phyloP scores from a whole-genome alignment of 2,797 vertebrate genomes.

The Chelon labrosus region DNA sequence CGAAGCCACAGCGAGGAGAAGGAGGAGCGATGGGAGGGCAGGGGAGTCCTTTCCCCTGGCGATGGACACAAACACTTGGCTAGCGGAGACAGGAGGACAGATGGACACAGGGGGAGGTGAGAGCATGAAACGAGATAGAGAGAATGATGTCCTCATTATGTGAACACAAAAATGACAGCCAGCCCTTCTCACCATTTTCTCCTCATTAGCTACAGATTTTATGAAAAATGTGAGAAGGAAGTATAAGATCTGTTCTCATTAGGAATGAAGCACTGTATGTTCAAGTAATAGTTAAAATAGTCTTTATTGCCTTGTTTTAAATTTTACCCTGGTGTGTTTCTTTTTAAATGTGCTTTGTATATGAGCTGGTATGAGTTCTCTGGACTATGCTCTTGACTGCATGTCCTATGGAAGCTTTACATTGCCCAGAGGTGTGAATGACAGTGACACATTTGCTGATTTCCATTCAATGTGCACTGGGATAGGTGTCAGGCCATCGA shows the following conservation, averaged over 20 bases:
- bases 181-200: background rate
- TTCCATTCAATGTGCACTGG: background rate
- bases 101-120: conserved; percentile 81
- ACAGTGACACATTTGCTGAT: background rate
- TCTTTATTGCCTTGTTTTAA: background rate
- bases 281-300: background rate
- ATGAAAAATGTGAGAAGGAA: conserved; percentile 12
- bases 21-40: conserved; percentile 82
- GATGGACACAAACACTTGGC: conserved; percentile 72
- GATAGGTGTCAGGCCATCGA: too few species aligned
- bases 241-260: background rate
- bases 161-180: conserved; percentile 7
- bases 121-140: conserved; percentile 22
- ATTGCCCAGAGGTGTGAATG: background rate
- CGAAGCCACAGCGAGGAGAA: conserved; percentile 90
- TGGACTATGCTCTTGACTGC: background rate
- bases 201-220: background rate
- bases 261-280: background rate
- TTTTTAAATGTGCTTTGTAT: background rate
- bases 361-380: background rate
- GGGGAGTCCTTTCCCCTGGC: conserved; percentile 68
- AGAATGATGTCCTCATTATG: conserved; percentile 27
- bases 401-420: background rate
- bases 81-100: conserved; percentile 68
- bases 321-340: background rate